Evolutionary conservation across 2,113 vertebrate species (phyloP).

Genomic region (Brachyhypopomus gauderio): DNA sequence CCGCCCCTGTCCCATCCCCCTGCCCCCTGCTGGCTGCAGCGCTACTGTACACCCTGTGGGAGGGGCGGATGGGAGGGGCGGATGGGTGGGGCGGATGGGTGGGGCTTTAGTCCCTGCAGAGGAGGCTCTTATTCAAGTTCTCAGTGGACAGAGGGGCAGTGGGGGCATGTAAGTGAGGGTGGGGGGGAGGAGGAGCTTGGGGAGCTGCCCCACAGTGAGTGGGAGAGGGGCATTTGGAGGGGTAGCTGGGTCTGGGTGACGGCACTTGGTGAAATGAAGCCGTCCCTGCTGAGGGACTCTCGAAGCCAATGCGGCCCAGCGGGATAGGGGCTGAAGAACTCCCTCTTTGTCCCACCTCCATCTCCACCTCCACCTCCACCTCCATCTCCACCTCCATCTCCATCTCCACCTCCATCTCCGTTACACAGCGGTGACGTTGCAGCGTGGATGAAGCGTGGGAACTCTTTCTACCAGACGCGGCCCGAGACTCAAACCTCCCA

Average conservation of each 20-base stretch:
- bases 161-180: conserved; percentile 1
- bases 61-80: neutral
- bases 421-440: conserved; percentile 32
- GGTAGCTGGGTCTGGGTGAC: neutral
- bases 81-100: no score
- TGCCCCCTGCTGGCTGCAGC: no score
- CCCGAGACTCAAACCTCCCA: neutral
- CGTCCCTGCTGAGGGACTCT: conserved; percentile 38
- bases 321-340: neutral
- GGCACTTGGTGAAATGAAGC: conserved; percentile 30
- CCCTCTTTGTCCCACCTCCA: neutral
- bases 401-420: no score
- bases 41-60: no score
- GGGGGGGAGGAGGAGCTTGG: neutral
- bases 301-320: neutral
- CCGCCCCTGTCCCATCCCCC: neutral
- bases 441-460: conserved; percentile 43
- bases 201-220: no score
- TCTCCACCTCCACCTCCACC: conserved; percentile 1
- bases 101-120: neutral
- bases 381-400: neutral
- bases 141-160: neutral
- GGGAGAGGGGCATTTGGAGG: neutral
- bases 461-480: neutral
- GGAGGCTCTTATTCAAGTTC: conserved; percentile 19